Base-by-base conservation (phyloP, 2,797 vertebrate genomes). In the Sebastes diploproa region DNA sequence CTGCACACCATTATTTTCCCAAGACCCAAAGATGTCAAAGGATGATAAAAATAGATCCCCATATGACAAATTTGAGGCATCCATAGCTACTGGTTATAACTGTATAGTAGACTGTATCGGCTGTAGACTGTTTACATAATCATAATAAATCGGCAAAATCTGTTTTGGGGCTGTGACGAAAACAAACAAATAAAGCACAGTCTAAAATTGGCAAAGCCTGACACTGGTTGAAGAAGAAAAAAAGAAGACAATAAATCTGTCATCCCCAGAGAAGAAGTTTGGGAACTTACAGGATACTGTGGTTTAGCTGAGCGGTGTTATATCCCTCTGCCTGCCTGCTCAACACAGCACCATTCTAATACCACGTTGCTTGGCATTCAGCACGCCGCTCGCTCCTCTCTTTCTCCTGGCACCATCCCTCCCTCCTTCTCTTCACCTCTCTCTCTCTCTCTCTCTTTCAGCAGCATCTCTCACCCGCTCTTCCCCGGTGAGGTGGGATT, bases 291-390 rank as follows among this genome's bases (percentile, higher is more conserved):
- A 82, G 58, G 64, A 66, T 58, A 23, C 62, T 80, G 38, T 72
- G 82, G 76, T 84, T 87, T 60, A 73, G 78, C 62, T 81, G 60
- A 86, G 78, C 76, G 58, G 66, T 68, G 81, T 77, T 84, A 18
- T 30, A 72, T 84, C 64, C 75, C 67, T 29, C 72, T 69, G 77
- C 82, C 80, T 64, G 74, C 68, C 79, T 79, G 54, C 84, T 86
- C 83, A 78, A 92, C 91, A 93, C 91, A 90, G 87, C 88, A 74
- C 83, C 86, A 82, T 89, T 91, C 88, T 90, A 78, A 80, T 68
- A 69, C 64, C 74, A 71, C 18, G 38, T 88, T 94, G 89, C 86
- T 93, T 94, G 88, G 86, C 88, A 94, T 94, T 93, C 93, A 90
- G 77, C 79, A 77, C 65, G 34, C 59, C 12, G 25, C 81, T 77